Conservation (phyloP, 2,113 vertebrate species). For the Ariopsis seemanni region DNA sequence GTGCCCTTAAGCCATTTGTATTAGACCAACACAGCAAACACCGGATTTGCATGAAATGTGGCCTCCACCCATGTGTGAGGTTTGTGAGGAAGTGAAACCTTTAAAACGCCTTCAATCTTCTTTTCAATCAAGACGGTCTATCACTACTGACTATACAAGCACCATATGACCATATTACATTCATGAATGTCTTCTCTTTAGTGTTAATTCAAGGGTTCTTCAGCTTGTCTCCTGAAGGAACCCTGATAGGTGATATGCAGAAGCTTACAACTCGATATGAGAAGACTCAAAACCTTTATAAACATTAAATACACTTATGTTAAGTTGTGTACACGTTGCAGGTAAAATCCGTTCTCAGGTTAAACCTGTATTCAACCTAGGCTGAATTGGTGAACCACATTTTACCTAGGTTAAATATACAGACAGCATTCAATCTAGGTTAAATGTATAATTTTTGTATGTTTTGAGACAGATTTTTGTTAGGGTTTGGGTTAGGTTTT, state of each 20-base stretch:
- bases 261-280: background rate
- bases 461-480: no score
- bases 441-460: no score
- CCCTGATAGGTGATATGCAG: background rate
- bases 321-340: no score
- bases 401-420: no score
- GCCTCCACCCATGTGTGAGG: conserved; percentile 1
- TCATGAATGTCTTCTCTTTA: background rate
- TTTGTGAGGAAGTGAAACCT: conserved; percentile 24
- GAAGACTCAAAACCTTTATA: background rate
- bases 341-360: no score
- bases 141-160: background rate
- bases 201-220: background rate
- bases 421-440: no score
- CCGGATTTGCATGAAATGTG: conserved; percentile 25
- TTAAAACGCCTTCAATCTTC: background rate
- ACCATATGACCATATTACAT: background rate
- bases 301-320: background rate
- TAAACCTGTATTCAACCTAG: no score
- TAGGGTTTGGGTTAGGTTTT: no score
- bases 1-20: background rate
- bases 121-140: background rate
- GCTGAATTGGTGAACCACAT: no score
- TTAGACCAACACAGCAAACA: conserved; percentile 20
- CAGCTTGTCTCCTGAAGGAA: background rate